Percentiles rank a stretch among this genome's conserved stretches.
Conservation (phyloP, 2,888 invertebrate genomes). For the Limenitis camilla region DNA sequence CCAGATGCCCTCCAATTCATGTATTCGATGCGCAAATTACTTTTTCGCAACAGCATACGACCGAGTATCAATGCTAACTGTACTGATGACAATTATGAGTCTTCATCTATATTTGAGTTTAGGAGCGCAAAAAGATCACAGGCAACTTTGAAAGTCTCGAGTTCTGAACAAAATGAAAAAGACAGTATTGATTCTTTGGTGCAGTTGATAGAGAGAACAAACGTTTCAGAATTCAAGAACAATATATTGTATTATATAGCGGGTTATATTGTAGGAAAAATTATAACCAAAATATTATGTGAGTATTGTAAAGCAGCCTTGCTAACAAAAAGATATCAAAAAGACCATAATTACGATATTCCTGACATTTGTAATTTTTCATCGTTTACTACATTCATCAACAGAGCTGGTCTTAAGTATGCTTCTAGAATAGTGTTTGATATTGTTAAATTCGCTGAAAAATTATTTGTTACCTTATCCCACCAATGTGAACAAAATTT, state of each 20-base stretch:
- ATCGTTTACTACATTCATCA: neutral
- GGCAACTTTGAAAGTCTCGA: neutral
- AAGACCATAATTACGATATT: neutral
- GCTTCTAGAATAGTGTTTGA: neutral
- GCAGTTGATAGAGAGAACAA: no score
- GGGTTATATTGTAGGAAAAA: no score
- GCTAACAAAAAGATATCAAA: slow-evolving; percentile 1
- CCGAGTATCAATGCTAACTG: no score
- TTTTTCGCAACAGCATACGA: no score
- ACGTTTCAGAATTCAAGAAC: no score
- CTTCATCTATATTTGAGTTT: no score
- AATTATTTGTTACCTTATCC: no score
- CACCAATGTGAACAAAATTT: no score
- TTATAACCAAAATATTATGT: neutral
- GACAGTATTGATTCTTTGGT: neutral
- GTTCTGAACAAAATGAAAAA: neutral
- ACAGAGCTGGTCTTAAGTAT: neutral
- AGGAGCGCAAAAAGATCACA: neutral
- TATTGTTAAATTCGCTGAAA: neutral
- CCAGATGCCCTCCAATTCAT: no score
- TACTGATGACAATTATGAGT: no score
- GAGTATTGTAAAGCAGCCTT: slow-evolving; percentile 1
- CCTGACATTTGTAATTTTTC: neutral
- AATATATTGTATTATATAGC: no score
- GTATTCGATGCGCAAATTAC: no score